Percentiles rank a stretch among this genome's conserved stretches.
phyloP scores from a whole-genome alignment of 2,888 invertebrate genomes.

The Cacoxenus indagator region DNA sequence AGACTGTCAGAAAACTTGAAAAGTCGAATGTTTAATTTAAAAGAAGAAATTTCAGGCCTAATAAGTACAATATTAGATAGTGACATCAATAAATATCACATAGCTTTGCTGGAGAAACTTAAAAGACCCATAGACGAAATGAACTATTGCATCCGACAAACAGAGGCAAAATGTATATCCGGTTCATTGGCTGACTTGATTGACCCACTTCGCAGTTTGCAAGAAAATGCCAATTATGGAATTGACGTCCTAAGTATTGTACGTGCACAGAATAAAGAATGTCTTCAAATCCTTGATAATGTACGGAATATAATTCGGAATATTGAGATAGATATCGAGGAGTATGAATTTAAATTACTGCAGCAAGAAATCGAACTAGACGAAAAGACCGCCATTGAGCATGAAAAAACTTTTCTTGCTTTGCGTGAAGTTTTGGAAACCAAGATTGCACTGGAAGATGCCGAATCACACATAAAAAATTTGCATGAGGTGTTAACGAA shows the following conservation, averaged over 20 bases:
- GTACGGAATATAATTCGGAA: constrained; percentile 60
- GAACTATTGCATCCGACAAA: constrained; percentile 70
- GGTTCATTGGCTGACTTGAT: constrained; percentile 68
- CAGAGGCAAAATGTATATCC: constrained; percentile 68
- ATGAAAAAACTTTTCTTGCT: constrained; percentile 58
- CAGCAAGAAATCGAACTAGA: constrained; percentile 64
- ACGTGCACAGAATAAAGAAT: constrained; percentile 53
- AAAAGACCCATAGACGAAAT: constrained; percentile 73
- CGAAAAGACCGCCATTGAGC: constrained; percentile 57
- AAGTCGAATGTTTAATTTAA: constrained; percentile 69
- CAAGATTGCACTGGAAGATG: constrained; percentile 61
- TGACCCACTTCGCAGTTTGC: constrained; percentile 66
- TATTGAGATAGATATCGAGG: constrained; percentile 66
- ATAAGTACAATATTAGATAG: constrained; percentile 74
- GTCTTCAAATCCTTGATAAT: constrained; percentile 56
- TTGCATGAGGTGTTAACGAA: constrained; percentile 61
- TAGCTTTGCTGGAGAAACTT: constrained; percentile 72
- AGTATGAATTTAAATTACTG: constrained; percentile 64
- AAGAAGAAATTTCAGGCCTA: constrained; percentile 73
- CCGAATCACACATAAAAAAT: constrained; percentile 58
- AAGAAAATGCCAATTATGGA: constrained; percentile 64
- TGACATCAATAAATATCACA: constrained; percentile 65
- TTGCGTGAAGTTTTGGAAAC: constrained; percentile 63
- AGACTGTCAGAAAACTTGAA: constrained; percentile 58
- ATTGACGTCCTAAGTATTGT: constrained; percentile 58